phyloP scores from a whole-genome alignment of 2,113 vertebrate species.

The Spea multiplicata region DNA sequence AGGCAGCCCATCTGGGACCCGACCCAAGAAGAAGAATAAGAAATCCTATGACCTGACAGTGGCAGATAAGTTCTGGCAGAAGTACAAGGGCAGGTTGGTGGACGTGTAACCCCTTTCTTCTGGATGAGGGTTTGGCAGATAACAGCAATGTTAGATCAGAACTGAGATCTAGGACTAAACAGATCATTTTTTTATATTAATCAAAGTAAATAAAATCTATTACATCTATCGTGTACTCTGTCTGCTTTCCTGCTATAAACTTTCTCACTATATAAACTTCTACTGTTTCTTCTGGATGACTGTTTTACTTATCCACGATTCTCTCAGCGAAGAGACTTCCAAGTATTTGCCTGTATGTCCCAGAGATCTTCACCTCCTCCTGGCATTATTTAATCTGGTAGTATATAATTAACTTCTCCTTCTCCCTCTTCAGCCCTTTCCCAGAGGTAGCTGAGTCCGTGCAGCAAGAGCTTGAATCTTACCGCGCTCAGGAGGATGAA shows the following conservation, averaged over 20 bases:
- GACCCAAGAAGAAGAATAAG: constrained; percentile 94
- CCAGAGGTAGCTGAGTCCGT: constrained; percentile 97
- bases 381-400: neutral
- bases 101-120: neutral
- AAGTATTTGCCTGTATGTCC: too few relatives aligned
- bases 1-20: constrained; percentile 83
- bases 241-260: neutral
- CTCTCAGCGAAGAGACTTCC: neutral
- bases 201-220: too few relatives aligned
- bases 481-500: constrained; percentile 93
- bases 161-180: too few relatives aligned
- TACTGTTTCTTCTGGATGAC: neutral
- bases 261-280: neutral
- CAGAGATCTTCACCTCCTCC: neutral
- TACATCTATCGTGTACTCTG: too few relatives aligned
- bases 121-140: too few relatives aligned
- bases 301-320: too few relatives aligned
- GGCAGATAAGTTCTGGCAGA: constrained; percentile 95
- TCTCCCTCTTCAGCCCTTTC: constrained; percentile 78
- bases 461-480: constrained; percentile 90
- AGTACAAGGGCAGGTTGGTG: constrained; percentile 94
- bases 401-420: neutral
- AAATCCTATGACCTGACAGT: constrained; percentile 91
- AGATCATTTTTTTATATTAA: too few relatives aligned
- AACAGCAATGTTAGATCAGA: too few relatives aligned